Base-by-base conservation (phyloP, 2,113 vertebrate genomes). In the Bufo bufo region DNA sequence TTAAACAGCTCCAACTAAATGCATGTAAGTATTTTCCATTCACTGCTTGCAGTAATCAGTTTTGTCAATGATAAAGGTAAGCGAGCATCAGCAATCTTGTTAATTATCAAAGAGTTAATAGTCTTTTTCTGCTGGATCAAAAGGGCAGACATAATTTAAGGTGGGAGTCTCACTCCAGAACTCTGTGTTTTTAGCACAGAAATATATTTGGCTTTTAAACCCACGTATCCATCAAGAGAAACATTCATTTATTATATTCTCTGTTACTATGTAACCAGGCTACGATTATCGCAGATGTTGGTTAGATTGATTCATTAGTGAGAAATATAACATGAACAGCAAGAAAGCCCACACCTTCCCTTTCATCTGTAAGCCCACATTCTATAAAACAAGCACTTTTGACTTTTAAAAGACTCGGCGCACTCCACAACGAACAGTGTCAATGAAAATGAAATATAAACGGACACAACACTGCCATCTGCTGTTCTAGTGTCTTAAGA, bases 131-230 rank as follows among this genome's bases (percentile, higher is more conserved):
- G 78, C 45, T 9, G 6, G 54, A 43, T 59, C 16, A 59, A 81
- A 59, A 81, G 56, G 61, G 33, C 33, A 45, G 78, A 43, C 78
- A 33, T 33, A 20, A 81, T 61, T 19, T 45, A 43, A 45, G 16
- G 78, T 81, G 78, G 78, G 78, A 61, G 78, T 58, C 8, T 45
- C 33, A 45, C 54, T 61, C 58, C 43, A 81, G 78, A 81, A 16
- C 56, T 81, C 33, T 20, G 13, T 84, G 23, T 61, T 81, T 61
- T 81, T 81, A 81, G 11, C 8, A 17, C 20, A 52, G 61, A 65
- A 66, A 83, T 83, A 84, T 69, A 85, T 47, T 85, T 77, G 50
- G 49, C 43, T 85, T 85, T 72, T 77, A 85, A 61, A 85, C 71
- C 84, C 71, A 77, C 63, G 85, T 80, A 69, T 66, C 14, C 59